phyloP scores from a whole-genome alignment of 2,888 invertebrate species.

The Odontomyia ornata region DNA sequence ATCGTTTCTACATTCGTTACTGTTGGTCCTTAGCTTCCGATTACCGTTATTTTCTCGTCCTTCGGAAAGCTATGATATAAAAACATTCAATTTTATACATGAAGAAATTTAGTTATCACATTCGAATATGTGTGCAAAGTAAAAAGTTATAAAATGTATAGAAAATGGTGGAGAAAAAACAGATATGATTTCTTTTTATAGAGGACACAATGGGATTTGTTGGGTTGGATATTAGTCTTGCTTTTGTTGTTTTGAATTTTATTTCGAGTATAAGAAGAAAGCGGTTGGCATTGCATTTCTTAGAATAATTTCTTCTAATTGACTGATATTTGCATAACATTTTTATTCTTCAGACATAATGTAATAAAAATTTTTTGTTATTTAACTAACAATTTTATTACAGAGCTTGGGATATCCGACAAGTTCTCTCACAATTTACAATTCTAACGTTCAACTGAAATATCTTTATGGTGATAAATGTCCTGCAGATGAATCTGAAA shows the following conservation, averaged over 20 bases:
- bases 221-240: neutral
- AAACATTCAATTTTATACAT: slow-evolving; percentile 41
- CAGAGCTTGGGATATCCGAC: slow-evolving; percentile 62
- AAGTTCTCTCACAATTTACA: slow-evolving; percentile 55
- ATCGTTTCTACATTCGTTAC: slow-evolving; percentile 9
- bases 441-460: slow-evolving; percentile 57
- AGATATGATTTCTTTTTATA: slow-evolving; percentile 1
- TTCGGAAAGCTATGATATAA: neutral
- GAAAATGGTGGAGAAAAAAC: neutral
- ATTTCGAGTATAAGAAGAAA: no score
- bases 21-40: neutral
- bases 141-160: neutral
- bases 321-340: no score
- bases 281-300: no score
- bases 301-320: no score
- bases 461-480: slow-evolving; percentile 60
- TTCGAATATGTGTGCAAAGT: slow-evolving; percentile 17
- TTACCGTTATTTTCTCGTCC: no score
- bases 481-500: slow-evolving; percentile 55
- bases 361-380: no score
- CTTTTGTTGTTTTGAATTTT: no score
- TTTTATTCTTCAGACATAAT: no score
- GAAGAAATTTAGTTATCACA: slow-evolving; percentile 43
- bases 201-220: slow-evolving; percentile 1
- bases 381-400: no score